A percentile compares a stretch with the other conserved stretches of the same genome.
phyloP scores from a whole-genome alignment of 2,797 vertebrate genomes.

The Sus cebifrons region DNA sequence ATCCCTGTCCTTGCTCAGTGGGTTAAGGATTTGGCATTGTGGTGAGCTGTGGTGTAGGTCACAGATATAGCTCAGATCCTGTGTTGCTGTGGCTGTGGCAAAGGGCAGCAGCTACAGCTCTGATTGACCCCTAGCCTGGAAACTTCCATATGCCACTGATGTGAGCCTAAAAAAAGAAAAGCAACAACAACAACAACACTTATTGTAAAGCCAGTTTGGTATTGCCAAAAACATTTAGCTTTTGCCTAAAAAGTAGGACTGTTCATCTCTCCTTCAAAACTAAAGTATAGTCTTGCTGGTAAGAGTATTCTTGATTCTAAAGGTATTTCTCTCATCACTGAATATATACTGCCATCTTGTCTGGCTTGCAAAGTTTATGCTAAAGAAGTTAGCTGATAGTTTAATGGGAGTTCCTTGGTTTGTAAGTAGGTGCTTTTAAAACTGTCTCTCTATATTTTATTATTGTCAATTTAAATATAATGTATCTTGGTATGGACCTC shows the following conservation, averaged over 20 bases:
- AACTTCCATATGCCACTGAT: too few species aligned
- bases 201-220: background rate
- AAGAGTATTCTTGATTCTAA: background rate
- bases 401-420: background rate
- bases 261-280: background rate
- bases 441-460: background rate
- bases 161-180: too few species aligned
- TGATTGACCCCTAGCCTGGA: too few species aligned
- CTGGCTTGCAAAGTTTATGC: background rate
- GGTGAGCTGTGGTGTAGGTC: too few species aligned
- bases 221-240: background rate
- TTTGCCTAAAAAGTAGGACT: background rate
- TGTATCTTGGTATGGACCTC: background rate
- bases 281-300: background rate
- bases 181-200: background rate
- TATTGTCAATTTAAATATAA: background rate
- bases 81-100: too few species aligned
- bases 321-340: background rate
- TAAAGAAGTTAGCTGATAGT: background rate
- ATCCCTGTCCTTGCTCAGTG: too few species aligned
- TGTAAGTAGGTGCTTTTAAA: background rate
- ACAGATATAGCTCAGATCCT: too few species aligned
- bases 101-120: too few species aligned
- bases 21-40: too few species aligned
- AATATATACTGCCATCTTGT: background rate